phyloP scores from a whole-genome alignment of 2,113 vertebrate species.

The Brachionichthys hirsutus region DNA sequence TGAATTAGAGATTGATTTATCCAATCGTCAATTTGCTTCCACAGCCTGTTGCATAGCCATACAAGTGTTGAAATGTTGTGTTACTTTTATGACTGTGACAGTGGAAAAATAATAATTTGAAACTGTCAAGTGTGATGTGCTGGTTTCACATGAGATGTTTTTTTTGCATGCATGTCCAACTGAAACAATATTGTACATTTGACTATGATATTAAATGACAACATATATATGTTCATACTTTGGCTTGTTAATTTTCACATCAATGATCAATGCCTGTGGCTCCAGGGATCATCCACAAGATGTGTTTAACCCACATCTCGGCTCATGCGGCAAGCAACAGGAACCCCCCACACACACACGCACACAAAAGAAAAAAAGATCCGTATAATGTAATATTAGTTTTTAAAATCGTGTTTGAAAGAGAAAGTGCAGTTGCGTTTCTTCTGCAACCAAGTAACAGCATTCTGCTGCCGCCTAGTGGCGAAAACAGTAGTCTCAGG shows the following conservation, averaged over 20 bases:
- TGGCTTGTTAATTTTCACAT: neutral
- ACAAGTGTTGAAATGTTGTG: conserved; percentile 23
- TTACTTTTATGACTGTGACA: conserved; percentile 35
- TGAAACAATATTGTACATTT: conserved; percentile 74
- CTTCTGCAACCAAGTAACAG: no score
- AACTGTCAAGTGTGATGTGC: conserved; percentile 70
- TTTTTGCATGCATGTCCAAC: conserved; percentile 77
- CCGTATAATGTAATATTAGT: no score
- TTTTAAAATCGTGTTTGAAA: no score
- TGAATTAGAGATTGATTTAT: conserved; percentile 22
- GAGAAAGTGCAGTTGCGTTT: no score
- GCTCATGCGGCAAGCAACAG: no score
- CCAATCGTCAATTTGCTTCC: conserved; percentile 11
- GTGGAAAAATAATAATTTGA: conserved; percentile 64
- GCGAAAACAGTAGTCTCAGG: neutral
- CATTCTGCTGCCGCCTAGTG: conserved; percentile 52
- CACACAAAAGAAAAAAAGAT: no score
- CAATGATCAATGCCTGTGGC: neutral
- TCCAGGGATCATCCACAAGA: no score
- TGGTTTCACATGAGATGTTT: conserved; percentile 76
- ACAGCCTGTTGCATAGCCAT: conserved; percentile 8
- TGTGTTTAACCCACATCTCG: no score
- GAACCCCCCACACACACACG: no score
- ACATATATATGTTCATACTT: conserved; percentile 30
- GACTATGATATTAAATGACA: conserved; percentile 79